phyloP scores from a whole-genome alignment of 2,888 invertebrate species.

The Drosophila atroscutellata region DNA sequence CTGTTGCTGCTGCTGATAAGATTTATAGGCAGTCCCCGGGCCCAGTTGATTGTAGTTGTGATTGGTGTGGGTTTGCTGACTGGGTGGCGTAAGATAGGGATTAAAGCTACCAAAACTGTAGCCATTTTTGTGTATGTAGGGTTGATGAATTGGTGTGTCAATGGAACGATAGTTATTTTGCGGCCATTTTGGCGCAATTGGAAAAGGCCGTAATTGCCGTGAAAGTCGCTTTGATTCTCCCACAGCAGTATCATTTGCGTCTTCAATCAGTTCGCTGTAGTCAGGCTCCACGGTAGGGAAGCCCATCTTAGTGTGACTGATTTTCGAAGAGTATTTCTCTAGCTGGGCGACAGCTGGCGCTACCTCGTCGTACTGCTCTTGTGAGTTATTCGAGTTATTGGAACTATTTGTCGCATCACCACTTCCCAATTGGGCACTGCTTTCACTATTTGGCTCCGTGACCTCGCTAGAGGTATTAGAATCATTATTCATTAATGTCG shows the following conservation, averaged over 20 bases:
- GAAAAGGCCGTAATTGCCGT: constrained; percentile 80
- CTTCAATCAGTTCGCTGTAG: constrained; percentile 14
- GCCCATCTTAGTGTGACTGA: constrained; percentile 32
- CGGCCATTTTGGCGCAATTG: constrained; percentile 62
- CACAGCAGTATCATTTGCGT: constrained; percentile 60
- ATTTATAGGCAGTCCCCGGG: constrained; percentile 60
- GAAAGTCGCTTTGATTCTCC: constrained; percentile 79
- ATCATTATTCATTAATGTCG: constrained; percentile 35
- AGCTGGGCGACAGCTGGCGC: constrained; percentile 12
- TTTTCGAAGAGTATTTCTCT: constrained; percentile 65
- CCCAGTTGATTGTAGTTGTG: constrained; percentile 70
- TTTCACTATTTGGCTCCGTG: constrained; percentile 35
- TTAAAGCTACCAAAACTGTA: constrained; percentile 80
- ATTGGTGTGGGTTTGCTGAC: constrained; percentile 42
- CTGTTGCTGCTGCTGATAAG: constrained; percentile 50
- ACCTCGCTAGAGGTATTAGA: constrained; percentile 58
- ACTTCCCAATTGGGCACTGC: constrained; percentile 12
- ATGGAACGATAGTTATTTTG: constrained; percentile 74
- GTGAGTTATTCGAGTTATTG: constrained; percentile 44
- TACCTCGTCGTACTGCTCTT: constrained; percentile 51
- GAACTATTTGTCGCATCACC: constrained; percentile 41
- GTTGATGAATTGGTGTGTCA: constrained; percentile 60
- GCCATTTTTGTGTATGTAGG: constrained; percentile 46
- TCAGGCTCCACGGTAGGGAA: constrained; percentile 22
- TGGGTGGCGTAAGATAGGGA: constrained; percentile 82